A percentile compares a stretch with the other conserved stretches of the same genome.
Conservation (phyloP, 2,797 vertebrate species). For the Acestrorhynchus altus region DNA sequence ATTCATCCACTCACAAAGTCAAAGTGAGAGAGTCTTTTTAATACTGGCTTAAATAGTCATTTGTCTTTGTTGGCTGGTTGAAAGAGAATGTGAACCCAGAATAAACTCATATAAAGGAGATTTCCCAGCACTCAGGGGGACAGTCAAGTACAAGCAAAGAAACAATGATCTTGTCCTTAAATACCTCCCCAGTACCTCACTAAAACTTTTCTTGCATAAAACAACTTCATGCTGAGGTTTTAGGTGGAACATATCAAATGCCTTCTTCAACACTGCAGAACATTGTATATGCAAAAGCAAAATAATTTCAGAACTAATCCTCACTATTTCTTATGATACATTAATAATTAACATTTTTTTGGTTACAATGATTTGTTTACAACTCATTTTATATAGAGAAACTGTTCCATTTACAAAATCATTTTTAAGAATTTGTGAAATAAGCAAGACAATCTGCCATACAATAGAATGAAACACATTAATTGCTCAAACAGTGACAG, state of each 20-base stretch:
- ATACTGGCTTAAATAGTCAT: not conserved
- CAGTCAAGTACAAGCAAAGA: not conserved
- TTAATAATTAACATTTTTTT: too few relatives aligned
- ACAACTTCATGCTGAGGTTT: not conserved
- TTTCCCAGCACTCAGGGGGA: not conserved
- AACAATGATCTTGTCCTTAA: not conserved
- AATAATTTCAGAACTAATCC: too few relatives aligned
- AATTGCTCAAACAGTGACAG: too few relatives aligned
- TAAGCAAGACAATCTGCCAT: too few relatives aligned
- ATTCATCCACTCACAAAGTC: conserved; percentile 9
- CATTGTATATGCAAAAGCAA: not conserved
- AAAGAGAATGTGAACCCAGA: not conserved
- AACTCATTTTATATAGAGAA: too few relatives aligned
- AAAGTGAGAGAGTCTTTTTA: not conserved
- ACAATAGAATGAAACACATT: too few relatives aligned
- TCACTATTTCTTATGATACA: too few relatives aligned
- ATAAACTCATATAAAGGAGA: not conserved
- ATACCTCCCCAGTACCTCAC: not conserved
- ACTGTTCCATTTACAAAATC: too few relatives aligned
- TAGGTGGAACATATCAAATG: not conserved
- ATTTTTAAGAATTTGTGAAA: too few relatives aligned
- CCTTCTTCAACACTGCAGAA: not conserved
- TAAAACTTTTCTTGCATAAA: not conserved
- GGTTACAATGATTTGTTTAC: too few relatives aligned
- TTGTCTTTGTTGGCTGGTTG: not conserved